A percentile compares a stretch with the other conserved stretches of the same genome.
phyloP scores from a whole-genome alignment of 53 echinoderm and acorn worm species.

The Astropecten irregularis region DNA sequence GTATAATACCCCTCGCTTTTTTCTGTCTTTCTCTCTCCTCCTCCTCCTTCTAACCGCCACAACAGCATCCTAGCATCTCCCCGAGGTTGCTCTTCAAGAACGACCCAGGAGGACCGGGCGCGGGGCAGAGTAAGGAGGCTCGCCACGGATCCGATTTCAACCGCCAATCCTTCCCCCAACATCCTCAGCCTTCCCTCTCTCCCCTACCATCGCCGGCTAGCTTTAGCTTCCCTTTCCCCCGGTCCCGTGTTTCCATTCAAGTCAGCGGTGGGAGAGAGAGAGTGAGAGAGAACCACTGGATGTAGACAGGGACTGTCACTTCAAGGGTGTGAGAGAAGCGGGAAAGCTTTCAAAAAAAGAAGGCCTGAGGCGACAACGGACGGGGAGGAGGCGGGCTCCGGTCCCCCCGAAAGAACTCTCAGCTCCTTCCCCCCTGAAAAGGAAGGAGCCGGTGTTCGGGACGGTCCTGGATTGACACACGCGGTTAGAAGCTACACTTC shows the following conservation, averaged over 20 bases:
- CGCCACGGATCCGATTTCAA: slow-evolving; percentile 35
- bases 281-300: not conserved
- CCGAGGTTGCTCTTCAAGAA: slow-evolving; percentile 38
- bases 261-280: not conserved
- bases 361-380: slow-evolving; percentile 51
- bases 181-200: too few relatives aligned
- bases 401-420: not conserved
- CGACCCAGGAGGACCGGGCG: slow-evolving; percentile 35
- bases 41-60: too few relatives aligned
- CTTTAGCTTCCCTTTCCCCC: not conserved
- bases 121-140: slow-evolving; percentile 23
- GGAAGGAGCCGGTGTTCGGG: slow-evolving; percentile 13
- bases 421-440: too few relatives aligned
- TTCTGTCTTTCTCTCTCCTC: too few relatives aligned
- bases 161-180: slow-evolving; percentile 14
- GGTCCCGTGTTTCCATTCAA: slow-evolving; percentile 51
- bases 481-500: slow-evolving; percentile 18
- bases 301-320: slow-evolving; percentile 49
- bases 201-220: not conserved
- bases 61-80: not conserved
- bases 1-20: too few relatives aligned
- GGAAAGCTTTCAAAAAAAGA: slow-evolving; percentile 28
- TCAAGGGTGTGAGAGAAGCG: slow-evolving; percentile 47
- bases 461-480: slow-evolving; percentile 42
- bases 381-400: too few relatives aligned